Evolutionary conservation across 2,797 vertebrate genomes (phyloP).

Genomic region (Lemur catta): DNA sequence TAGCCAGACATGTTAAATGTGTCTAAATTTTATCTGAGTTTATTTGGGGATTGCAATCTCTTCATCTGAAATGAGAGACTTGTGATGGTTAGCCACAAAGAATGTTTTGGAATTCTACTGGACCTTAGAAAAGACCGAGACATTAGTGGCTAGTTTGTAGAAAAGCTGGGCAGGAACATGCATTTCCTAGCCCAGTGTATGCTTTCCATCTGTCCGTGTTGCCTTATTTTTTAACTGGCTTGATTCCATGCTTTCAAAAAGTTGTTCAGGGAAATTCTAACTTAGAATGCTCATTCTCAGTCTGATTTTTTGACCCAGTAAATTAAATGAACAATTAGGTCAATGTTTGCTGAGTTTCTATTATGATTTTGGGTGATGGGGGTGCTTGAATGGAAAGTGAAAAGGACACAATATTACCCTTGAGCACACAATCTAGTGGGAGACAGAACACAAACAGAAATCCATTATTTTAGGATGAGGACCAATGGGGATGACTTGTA

Average conservation of each 20-base stretch:
- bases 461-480: background rate
- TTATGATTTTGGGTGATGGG: background rate
- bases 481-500: background rate
- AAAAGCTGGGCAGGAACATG: background rate
- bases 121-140: background rate
- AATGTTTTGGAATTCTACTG: constrained; percentile 17
- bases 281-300: background rate
- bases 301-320: background rate
- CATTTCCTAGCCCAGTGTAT: background rate
- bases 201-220: background rate
- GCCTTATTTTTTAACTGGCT: background rate
- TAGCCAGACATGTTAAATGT: background rate
- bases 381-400: background rate
- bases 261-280: background rate
- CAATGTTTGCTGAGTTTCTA: background rate
- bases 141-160: background rate
- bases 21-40: background rate
- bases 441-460: background rate
- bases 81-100: background rate
- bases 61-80: background rate
- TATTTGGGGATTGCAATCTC: background rate
- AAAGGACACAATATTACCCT: background rate
- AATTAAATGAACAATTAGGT: background rate
- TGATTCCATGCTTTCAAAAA: background rate
- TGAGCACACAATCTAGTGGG: background rate